Evolutionary conservation across 2,888 invertebrate genomes (phyloP).

Genomic region (Neocrepidodera transversa): DNA sequence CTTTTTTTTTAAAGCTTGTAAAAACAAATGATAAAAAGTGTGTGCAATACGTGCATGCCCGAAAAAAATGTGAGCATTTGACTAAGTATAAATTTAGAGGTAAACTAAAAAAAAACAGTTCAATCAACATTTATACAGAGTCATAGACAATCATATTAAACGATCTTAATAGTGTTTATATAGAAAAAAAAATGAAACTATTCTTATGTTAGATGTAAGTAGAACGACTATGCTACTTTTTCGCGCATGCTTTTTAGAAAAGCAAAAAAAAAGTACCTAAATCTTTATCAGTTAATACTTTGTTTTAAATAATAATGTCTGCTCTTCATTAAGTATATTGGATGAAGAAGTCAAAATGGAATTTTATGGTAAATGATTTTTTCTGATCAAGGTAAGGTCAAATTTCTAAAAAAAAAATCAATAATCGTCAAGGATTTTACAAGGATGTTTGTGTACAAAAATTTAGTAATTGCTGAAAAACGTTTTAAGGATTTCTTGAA

Average conservation of each 20-base stretch:
- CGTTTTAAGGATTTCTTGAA: too few relatives aligned
- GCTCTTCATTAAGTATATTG: too few relatives aligned
- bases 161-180: conserved; percentile 45
- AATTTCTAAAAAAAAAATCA: too few relatives aligned
- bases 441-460: too few relatives aligned
- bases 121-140: conserved; percentile 53
- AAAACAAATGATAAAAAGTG: not conserved
- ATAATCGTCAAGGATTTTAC: too few relatives aligned
- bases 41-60: conserved; percentile 24
- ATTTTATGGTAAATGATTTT: conserved; percentile 11
- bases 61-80: conserved; percentile 52
- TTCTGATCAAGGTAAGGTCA: too few relatives aligned
- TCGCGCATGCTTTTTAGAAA: conserved; percentile 27
- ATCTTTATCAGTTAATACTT: not conserved
- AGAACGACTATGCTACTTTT: conserved; percentile 33
- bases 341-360: not conserved
- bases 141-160: conserved; percentile 58
- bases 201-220: conserved; percentile 59
- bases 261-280: conserved; percentile 6
- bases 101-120: conserved; percentile 29
- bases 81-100: conserved; percentile 54
- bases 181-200: conserved; percentile 45
- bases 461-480: too few relatives aligned
- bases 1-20: not conserved
- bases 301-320: not conserved